Conservation (phyloP, 2,113 vertebrate species). For the Apistogramma diplotaenia region DNA sequence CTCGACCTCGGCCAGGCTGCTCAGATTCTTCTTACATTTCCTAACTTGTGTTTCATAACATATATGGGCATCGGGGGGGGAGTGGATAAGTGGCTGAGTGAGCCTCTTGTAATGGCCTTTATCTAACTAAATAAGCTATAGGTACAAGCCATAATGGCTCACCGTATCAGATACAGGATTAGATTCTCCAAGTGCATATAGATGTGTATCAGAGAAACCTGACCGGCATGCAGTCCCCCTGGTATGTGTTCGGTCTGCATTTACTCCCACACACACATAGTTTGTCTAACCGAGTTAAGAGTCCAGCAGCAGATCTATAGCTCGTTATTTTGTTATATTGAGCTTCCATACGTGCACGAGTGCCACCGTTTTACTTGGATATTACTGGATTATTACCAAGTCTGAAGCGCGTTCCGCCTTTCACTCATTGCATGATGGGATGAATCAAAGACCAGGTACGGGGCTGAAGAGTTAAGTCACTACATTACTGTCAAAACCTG, state of each 20-base stretch:
- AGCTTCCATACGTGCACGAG: not conserved
- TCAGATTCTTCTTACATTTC: not conserved
- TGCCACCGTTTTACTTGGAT: not conserved
- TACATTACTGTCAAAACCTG: not conserved
- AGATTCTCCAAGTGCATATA: conserved; percentile 39
- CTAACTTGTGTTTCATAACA: not conserved
- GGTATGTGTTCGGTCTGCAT: conserved; percentile 15
- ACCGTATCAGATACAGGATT: conserved; percentile 52
- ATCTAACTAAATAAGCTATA: conserved; percentile 40
- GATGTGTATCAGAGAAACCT: conserved; percentile 58
- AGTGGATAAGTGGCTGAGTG: conserved; percentile 8
- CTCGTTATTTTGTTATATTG: not conserved
- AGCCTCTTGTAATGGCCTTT: conserved; percentile 28
- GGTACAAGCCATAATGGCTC: conserved; percentile 38
- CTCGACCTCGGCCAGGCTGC: not conserved
- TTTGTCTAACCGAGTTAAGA: not conserved
- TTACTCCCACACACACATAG: not conserved
- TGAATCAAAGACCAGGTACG: not conserved
- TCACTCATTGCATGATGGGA: not conserved
- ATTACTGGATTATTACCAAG: not conserved
- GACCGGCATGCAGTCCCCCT: conserved; percentile 16
- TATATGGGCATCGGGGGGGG: not conserved
- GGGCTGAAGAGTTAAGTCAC: not conserved
- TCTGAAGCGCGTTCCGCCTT: not conserved
- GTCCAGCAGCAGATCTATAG: not conserved